Conservation (phyloP, 2,113 vertebrate species). For the Dasyprocta punctata region DNA sequence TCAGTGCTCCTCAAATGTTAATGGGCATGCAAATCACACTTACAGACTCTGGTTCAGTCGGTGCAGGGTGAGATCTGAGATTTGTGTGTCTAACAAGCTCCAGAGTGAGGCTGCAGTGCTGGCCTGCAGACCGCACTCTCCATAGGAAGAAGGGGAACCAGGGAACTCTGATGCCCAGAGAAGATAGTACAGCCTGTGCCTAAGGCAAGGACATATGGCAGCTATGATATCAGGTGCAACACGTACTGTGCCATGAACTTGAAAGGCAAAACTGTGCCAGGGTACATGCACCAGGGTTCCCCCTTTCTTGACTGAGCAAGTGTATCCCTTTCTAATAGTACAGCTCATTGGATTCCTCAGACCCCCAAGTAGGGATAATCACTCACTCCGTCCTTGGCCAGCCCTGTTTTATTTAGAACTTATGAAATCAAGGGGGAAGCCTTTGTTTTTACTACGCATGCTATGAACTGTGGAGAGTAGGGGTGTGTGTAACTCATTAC, state of each 20-base stretch:
- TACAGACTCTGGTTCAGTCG: background rate
- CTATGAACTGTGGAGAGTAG: background rate
- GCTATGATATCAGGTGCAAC: too few species aligned
- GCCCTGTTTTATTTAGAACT: background rate
- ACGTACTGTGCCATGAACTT: background rate
- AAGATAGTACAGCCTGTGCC: accelerated
- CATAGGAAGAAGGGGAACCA: accelerated
- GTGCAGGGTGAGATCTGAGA: background rate
- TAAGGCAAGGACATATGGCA: background rate
- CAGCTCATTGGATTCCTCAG: background rate
- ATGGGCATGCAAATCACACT: accelerated
- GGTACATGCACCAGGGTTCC: accelerated
- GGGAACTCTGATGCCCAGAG: background rate
- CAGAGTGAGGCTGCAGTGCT: background rate
- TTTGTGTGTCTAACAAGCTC: background rate
- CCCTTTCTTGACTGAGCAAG: background rate
- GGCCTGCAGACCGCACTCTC: background rate
- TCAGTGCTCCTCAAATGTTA: background rate
- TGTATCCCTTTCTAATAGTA: background rate
- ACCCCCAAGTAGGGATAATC: background rate
- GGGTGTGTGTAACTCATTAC: background rate
- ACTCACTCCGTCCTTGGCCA: too few species aligned
- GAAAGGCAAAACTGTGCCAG: background rate
- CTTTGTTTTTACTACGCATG: background rate
- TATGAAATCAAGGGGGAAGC: background rate